Conservation (phyloP, 2,888 invertebrate species). For the Timema podura region DNA sequence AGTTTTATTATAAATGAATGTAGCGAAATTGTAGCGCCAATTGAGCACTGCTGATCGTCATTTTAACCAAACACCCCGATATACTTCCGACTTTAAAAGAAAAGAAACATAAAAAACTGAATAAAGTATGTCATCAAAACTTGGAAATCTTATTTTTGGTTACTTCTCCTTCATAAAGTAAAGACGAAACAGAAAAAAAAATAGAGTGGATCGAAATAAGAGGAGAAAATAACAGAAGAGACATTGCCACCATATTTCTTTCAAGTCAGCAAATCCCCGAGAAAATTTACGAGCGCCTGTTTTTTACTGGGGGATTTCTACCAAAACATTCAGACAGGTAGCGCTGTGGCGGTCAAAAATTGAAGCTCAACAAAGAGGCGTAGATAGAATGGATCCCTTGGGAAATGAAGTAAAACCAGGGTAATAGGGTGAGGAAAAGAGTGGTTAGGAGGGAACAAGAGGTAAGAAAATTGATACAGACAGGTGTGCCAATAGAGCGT, state of each 20-base stretch:
- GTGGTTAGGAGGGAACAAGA: neutral
- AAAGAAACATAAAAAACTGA: no score
- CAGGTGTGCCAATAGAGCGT: neutral
- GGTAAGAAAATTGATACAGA: slow-evolving; percentile 19
- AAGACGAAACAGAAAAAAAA: no score
- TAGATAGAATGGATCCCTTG: slow-evolving; percentile 24
- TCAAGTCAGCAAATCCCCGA: slow-evolving; percentile 24
- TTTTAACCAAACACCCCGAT: no score
- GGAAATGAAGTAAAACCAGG: slow-evolving; percentile 20
- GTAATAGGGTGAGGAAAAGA: neutral
- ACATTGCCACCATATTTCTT: slow-evolving; percentile 28
- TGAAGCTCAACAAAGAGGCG: slow-evolving; percentile 27
- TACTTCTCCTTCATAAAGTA: neutral
- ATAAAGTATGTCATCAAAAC: no score
- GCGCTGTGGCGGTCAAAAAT: slow-evolving; percentile 26
- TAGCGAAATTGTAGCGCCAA: no score
- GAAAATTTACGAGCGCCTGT: slow-evolving; percentile 24
- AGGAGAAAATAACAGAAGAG: slow-evolving; percentile 21
- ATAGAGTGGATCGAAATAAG: neutral
- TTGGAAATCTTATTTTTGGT: neutral
- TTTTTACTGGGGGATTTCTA: neutral
- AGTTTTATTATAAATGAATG: no score
- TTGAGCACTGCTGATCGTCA: no score
- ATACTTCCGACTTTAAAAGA: no score
- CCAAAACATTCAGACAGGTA: slow-evolving; percentile 14